Conservation (phyloP, 2,888 invertebrate genomes). For the Andrena camellia region DNA sequence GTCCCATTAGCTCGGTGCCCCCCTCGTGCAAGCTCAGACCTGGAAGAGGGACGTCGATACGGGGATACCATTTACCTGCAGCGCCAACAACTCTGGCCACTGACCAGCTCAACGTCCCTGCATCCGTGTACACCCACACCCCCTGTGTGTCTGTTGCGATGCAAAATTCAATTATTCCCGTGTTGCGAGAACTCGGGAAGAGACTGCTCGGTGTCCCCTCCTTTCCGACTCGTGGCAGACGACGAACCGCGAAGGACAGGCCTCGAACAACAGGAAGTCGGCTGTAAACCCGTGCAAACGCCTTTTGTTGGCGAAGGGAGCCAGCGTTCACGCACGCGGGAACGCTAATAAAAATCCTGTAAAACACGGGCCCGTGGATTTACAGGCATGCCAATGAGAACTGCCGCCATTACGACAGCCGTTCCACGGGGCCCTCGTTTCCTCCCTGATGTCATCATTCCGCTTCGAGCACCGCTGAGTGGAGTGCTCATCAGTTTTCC, state of each 20-base stretch:
- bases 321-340: constrained; percentile 23
- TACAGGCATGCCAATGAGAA: constrained; percentile 35
- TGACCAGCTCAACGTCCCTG: constrained; percentile 55
- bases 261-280: constrained; percentile 66
- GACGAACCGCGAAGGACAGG: constrained; percentile 43
- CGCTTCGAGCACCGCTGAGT: background rate
- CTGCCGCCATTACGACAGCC: constrained; percentile 25
- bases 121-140: background rate
- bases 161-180: constrained; percentile 26
- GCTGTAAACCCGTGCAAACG: constrained; percentile 68
- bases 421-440: constrained; percentile 27
- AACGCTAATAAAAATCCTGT: constrained; percentile 48
- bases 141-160: background rate
- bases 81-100: constrained; percentile 32
- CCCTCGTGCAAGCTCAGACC: constrained; percentile 46
- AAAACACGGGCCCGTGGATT: constrained; percentile 53
- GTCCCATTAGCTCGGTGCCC: constrained; percentile 78
- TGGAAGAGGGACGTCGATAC: constrained; percentile 34
- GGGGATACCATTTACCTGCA: constrained; percentile 36
- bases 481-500: background rate
- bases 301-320: constrained; percentile 51
- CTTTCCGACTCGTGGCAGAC: constrained; percentile 2
- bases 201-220: background rate
- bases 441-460: constrained; percentile 49
- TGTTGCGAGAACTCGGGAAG: background rate